phyloP scores from a whole-genome alignment of 2,113 vertebrate species.

The Heterotilapia buettikoferi region DNA sequence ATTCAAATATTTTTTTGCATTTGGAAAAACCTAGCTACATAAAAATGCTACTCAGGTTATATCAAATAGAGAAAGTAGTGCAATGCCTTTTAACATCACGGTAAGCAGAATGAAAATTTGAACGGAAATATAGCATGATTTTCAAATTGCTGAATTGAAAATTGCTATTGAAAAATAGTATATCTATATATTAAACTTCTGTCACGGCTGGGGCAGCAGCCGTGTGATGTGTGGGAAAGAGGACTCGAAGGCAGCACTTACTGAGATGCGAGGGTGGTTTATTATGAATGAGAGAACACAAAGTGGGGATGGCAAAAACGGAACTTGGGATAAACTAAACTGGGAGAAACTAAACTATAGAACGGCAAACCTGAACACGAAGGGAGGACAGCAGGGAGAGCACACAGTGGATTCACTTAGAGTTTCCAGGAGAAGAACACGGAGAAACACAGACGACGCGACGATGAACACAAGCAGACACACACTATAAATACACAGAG shows the following conservation, averaged over 20 bases:
- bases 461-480: not conserved
- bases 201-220: not conserved
- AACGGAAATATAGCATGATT: conserved; percentile 1
- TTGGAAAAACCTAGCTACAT: not conserved
- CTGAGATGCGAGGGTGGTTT: not conserved
- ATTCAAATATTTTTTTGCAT: not conserved
- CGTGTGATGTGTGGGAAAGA: not conserved
- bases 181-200: not conserved
- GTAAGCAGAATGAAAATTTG: not conserved
- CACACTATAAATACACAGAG: not conserved
- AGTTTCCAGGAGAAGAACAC: not conserved
- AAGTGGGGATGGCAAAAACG: not conserved
- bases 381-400: not conserved
- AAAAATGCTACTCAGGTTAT: not conserved
- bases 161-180: not conserved
- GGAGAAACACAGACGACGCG: fast-evolving
- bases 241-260: not conserved
- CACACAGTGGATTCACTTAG: not conserved
- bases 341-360: not conserved
- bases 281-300: not conserved
- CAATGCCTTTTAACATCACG: not conserved
- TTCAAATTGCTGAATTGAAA: not conserved
- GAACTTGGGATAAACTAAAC: not conserved
- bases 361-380: not conserved
- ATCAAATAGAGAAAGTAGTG: not conserved